Evolutionary conservation across 2,113 vertebrate genomes (phyloP).

Genomic region (Nerophis ophidion): DNA sequence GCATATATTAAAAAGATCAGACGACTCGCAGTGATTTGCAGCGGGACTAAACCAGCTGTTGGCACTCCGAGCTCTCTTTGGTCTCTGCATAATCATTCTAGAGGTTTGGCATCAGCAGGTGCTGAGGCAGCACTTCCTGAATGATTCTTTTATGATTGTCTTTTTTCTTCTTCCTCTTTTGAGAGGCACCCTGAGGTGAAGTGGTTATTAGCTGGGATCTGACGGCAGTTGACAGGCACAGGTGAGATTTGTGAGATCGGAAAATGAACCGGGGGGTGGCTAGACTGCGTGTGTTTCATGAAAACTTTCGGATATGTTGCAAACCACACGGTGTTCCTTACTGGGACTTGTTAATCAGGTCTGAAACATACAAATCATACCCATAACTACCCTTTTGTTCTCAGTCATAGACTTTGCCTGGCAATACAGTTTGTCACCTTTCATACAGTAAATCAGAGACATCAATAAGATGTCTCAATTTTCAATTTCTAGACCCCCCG

Average conservation of each 20-base stretch:
- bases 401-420: no score
- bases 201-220: conserved; percentile 37
- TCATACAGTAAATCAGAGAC: no score
- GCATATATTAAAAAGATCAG: conserved; percentile 61
- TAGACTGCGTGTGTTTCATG: conserved; percentile 31
- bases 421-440: no score
- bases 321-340: no score
- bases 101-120: conserved; percentile 37
- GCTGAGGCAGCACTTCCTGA: conserved; percentile 61
- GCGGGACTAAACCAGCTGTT: conserved; percentile 55
- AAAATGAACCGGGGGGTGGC: conserved; percentile 19
- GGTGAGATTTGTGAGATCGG: neutral
- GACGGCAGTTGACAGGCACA: conserved; percentile 21
- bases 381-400: no score
- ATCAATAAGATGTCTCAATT: no score
- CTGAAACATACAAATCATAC: no score
- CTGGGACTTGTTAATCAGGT: no score
- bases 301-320: neutral
- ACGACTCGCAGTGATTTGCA: conserved; percentile 38
- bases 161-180: conserved; percentile 23
- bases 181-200: conserved; percentile 37
- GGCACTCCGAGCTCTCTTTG: conserved; percentile 44
- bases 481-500: no score
- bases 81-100: conserved; percentile 50
- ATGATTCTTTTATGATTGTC: conserved; percentile 24